A percentile compares a stretch with the other conserved stretches of the same genome.
Evolutionary conservation across 2,797 vertebrate genomes (phyloP).

Genomic region (Acipenser ruthenus): DNA sequence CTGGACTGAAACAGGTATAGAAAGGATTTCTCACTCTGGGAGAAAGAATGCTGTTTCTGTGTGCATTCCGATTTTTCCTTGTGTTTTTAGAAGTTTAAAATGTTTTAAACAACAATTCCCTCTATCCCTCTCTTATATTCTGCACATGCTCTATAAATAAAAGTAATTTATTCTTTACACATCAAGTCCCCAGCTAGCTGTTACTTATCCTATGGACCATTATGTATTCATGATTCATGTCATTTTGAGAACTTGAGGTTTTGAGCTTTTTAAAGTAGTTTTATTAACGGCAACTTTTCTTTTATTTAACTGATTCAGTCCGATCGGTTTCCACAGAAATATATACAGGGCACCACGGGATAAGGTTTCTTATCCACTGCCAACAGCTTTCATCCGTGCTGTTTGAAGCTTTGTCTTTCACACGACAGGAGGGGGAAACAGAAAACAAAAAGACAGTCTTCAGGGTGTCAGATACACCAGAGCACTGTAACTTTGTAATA

Average conservation of each 20-base stretch:
- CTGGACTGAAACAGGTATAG: too few relatives aligned
- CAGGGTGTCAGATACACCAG: neutral
- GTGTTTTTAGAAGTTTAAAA: too few relatives aligned
- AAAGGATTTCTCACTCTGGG: too few relatives aligned
- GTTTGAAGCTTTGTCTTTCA: neutral
- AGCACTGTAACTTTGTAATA: too few relatives aligned
- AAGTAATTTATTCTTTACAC: too few relatives aligned
- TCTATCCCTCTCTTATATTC: too few relatives aligned
- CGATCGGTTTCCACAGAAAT: conserved; percentile 10
- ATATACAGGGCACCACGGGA: conserved; percentile 13
- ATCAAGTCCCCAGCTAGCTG: too few relatives aligned
- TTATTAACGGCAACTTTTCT: neutral
- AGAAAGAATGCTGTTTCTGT: too few relatives aligned
- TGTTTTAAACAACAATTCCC: too few relatives aligned
- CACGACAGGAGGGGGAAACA: neutral
- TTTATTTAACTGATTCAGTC: conserved; percentile 25
- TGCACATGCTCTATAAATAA: too few relatives aligned
- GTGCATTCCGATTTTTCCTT: too few relatives aligned
- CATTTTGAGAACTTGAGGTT: neutral
- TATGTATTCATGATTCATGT: neutral
- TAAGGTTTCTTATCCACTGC: conserved; percentile 10
- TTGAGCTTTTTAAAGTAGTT: neutral
- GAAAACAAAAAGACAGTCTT: neutral
- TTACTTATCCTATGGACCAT: neutral
- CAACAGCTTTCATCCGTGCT: too few relatives aligned